Conservation (phyloP, 1,140 invertebrate genomes). For the Drosophila virilis region DNA sequence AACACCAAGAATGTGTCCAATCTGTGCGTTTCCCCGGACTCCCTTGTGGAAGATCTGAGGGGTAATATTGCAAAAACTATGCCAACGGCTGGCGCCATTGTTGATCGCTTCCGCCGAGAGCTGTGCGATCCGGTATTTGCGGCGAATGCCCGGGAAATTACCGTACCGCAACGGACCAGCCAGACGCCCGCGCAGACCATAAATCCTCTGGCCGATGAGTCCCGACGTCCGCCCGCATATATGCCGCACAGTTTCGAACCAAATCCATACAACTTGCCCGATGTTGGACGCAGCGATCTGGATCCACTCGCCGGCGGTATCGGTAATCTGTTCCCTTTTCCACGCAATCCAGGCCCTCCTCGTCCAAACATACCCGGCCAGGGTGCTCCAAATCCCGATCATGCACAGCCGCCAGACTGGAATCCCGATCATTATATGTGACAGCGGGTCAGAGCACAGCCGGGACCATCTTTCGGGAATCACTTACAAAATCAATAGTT, state of each 20-base stretch:
- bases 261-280: conserved; percentile 44
- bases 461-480: too few species aligned
- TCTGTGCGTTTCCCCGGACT: conserved; percentile 76
- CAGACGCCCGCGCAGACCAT: background rate
- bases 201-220: conserved; percentile 29
- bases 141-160: conserved; percentile 12
- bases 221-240: background rate
- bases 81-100: conserved; percentile 78
- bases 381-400: conserved; percentile 87
- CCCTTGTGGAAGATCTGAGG: conserved; percentile 69
- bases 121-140: conserved; percentile 77
- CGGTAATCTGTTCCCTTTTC: conserved; percentile 89
- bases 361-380: conserved; percentile 82
- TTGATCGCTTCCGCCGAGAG: conserved; percentile 80
- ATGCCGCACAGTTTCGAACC: conserved; percentile 11
- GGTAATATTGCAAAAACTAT: conserved; percentile 84
- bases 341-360: conserved; percentile 86
- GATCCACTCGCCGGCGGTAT: conserved; percentile 88
- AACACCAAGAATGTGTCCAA: conserved; percentile 73
- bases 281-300: conserved; percentile 88
- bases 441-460: background rate
- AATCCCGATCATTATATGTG: conserved; percentile 25
- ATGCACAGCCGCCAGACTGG: conserved; percentile 86
- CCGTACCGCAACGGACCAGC: conserved; percentile 25
- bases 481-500: background rate